Percentiles rank a stretch among this genome's conserved stretches.
These are phyloP conservation scores for Callipepla californica DNA, from an alignment of 2,113 vertebrate species.

Conservation along the genomic window DNA sequence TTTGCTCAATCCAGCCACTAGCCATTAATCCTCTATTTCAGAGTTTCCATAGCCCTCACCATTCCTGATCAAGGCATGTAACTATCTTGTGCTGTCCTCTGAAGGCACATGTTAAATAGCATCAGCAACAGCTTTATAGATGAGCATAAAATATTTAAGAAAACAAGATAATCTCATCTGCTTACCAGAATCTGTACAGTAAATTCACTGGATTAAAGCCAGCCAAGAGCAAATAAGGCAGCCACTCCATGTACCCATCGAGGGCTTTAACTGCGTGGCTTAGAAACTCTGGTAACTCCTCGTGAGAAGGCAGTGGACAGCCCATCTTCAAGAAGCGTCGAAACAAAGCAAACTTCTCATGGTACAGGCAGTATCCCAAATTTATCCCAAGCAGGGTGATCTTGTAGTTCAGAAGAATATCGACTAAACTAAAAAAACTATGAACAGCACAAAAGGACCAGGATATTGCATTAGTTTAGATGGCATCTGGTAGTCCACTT, in stretches of 20 bases:
- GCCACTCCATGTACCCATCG: slow-evolving; percentile 81
- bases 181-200: slow-evolving; percentile 83
- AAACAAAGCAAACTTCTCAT: slow-evolving; percentile 76
- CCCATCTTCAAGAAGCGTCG: slow-evolving; percentile 76
- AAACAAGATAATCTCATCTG: not conserved
- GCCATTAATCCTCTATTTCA: not conserved
- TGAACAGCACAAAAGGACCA: slow-evolving; percentile 1
- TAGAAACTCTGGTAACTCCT: slow-evolving; percentile 68
- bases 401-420: slow-evolving; percentile 77
- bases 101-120: accelerated
- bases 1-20: not conserved
- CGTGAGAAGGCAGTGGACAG: slow-evolving; percentile 61
- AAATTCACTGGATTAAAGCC: slow-evolving; percentile 87
- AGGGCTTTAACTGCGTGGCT: slow-evolving; percentile 38
- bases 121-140: not conserved
- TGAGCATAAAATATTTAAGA: not conserved
- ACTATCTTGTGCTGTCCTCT: not conserved
- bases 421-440: slow-evolving; percentile 70
- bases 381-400: slow-evolving; percentile 75
- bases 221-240: slow-evolving; percentile 86
- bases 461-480: not conserved
- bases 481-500: not conserved
- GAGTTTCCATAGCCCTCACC: not conserved
- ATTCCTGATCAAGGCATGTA: not conserved
- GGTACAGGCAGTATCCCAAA: slow-evolving; percentile 75